Evolutionary conservation across 53 echinoderm and acorn worm species (phyloP).

Genomic region (Holothuria scabra): DNA sequence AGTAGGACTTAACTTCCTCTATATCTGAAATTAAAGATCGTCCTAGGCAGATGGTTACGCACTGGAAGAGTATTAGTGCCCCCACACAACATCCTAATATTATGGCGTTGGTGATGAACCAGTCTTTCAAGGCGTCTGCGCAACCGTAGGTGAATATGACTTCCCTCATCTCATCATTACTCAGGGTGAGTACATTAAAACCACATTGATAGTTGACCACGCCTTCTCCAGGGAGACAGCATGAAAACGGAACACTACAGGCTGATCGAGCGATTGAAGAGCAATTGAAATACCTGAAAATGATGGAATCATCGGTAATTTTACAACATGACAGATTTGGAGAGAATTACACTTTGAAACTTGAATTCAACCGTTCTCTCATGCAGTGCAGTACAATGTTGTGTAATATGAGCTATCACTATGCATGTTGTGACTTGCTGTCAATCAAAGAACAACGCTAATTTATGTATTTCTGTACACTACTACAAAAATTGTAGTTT

Average conservation of each 20-base stretch:
- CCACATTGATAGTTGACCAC: slow-evolving; percentile 97
- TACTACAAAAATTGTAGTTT: no score
- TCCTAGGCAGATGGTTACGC: slow-evolving; percentile 78
- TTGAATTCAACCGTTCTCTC: no score
- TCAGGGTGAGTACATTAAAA: slow-evolving; percentile 52
- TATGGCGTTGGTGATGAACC: slow-evolving; percentile 86
- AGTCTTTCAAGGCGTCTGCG: slow-evolving; percentile 70
- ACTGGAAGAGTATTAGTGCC: slow-evolving; percentile 76
- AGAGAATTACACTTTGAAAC: no score
- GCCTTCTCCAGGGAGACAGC: slow-evolving; percentile 61
- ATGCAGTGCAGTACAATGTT: no score
- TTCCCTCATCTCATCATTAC: slow-evolving; percentile 16
- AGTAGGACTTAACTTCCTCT: slow-evolving; percentile 83
- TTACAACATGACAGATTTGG: no score
- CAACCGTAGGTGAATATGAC: slow-evolving; percentile 75
- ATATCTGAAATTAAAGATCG: slow-evolving; percentile 80
- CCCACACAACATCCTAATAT: slow-evolving; percentile 70
- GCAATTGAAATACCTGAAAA: slow-evolving; percentile 82
- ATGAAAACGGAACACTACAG: slow-evolving; percentile 94
- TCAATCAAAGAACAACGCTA: no score
- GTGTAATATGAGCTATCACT: no score
- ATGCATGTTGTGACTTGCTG: no score
- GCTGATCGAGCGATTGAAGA: slow-evolving; percentile 66
- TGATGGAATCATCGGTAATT: no score
- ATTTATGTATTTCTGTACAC: no score